phyloP scores from a whole-genome alignment of 2,888 invertebrate species.

The Pyrocoelia pectoralis region DNA sequence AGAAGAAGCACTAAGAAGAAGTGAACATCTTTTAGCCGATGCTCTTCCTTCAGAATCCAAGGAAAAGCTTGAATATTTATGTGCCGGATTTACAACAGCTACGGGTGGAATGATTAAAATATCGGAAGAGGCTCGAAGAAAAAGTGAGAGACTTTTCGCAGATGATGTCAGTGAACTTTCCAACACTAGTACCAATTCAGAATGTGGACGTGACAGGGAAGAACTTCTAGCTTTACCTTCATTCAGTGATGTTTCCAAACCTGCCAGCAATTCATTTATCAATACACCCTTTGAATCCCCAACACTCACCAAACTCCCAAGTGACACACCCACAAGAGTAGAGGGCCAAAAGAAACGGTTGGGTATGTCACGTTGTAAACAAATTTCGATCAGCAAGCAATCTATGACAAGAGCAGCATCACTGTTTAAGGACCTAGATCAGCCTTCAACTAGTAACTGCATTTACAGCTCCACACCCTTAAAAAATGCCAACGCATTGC shows the following conservation, averaged over 20 bases:
- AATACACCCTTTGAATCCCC: background rate
- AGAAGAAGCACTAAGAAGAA: conserved; percentile 57
- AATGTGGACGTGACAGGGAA: background rate
- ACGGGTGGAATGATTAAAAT: conserved; percentile 45
- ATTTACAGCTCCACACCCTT: conserved; percentile 19
- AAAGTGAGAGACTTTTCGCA: conserved; percentile 34
- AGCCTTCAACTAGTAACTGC: background rate
- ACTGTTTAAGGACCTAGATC: conserved; percentile 40
- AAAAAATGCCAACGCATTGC: background rate
- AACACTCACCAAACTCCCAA: too few relatives aligned
- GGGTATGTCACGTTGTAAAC: conserved; percentile 49
- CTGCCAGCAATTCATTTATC: background rate
- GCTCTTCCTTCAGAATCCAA: conserved; percentile 42
- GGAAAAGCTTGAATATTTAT: background rate
- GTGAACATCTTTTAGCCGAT: conserved; percentile 46
- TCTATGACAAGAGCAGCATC: conserved; percentile 48
- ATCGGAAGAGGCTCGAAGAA: conserved; percentile 39
- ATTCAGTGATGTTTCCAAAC: background rate
- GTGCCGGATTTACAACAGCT: conserved; percentile 51
- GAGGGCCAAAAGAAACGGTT: conserved; percentile 43
- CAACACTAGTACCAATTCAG: background rate
- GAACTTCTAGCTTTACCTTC: background rate
- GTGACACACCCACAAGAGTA: background rate
- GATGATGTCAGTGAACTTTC: conserved; percentile 27
- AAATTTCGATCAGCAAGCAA: conserved; percentile 48